A percentile compares a stretch with the other conserved stretches of the same genome.
Evolutionary conservation across 2,888 invertebrate genomes (phyloP).

Genomic region (Cosmia pyralina): DNA sequence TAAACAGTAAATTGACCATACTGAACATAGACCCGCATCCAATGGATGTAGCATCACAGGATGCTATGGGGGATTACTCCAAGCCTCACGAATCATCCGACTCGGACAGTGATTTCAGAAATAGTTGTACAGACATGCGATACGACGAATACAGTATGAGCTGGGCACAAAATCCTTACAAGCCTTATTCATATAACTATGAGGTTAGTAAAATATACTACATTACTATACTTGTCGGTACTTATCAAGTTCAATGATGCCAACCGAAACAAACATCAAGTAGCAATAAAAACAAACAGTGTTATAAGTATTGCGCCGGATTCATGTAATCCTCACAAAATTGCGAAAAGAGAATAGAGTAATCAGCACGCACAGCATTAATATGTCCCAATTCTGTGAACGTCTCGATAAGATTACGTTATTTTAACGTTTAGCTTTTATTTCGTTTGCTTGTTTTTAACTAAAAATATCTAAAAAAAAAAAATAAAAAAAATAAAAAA

Average conservation of each 20-base stretch:
- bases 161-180: slow-evolving; percentile 76
- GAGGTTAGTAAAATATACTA: slow-evolving; percentile 69
- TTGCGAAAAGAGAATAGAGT: slow-evolving; percentile 27
- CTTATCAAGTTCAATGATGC: not conserved
- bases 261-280: not conserved
- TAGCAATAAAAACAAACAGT: slow-evolving; percentile 18
- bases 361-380: slow-evolving; percentile 15
- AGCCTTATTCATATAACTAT: slow-evolving; percentile 70
- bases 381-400: not conserved
- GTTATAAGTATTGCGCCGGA: slow-evolving; percentile 11
- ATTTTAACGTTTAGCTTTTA: not conserved
- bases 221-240: not conserved
- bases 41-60: slow-evolving; percentile 78
- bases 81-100: slow-evolving; percentile 78
- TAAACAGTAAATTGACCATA: slow-evolving; percentile 77
- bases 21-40: slow-evolving; percentile 75
- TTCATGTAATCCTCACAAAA: slow-evolving; percentile 40
- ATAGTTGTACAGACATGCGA: slow-evolving; percentile 70
- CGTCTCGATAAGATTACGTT: slow-evolving; percentile 11
- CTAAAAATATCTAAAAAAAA: no score
- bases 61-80: slow-evolving; percentile 83
- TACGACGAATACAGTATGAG: slow-evolving; percentile 77
- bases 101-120: slow-evolving; percentile 77
- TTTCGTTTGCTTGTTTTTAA: not conserved
- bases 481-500: no score